phyloP scores from a whole-genome alignment of 1,140 invertebrate species.

The Aphelinus atriplicis region DNA sequence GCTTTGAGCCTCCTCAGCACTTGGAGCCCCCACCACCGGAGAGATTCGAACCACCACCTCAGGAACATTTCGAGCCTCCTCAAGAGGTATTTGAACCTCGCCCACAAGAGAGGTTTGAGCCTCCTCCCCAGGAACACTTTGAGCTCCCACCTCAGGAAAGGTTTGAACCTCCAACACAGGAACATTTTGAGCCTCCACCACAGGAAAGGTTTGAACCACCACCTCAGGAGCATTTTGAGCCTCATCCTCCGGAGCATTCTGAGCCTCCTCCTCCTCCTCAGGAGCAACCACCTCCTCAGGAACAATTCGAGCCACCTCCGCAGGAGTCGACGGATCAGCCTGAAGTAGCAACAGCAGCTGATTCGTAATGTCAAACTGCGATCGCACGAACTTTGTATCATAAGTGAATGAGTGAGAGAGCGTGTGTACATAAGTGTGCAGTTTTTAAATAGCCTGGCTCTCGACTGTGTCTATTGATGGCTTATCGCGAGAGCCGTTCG shows the following conservation, averaged over 20 bases:
- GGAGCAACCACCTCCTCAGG: conserved; percentile 9
- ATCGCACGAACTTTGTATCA: conserved; percentile 31
- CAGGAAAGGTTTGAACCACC: conserved; percentile 1
- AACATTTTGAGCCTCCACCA: background rate
- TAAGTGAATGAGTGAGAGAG: conserved; percentile 17
- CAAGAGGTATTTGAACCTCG: conserved; percentile 2
- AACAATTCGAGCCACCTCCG: conserved; percentile 7
- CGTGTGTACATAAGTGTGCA: conserved; percentile 33
- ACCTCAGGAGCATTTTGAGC: conserved; percentile 1
- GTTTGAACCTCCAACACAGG: background rate
- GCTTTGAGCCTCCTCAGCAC: background rate
- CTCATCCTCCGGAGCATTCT: background rate
- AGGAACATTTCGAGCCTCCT: conserved; percentile 9
- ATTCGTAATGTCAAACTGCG: conserved; percentile 35
- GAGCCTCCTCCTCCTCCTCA: conserved; percentile 6
- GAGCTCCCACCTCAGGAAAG: background rate
- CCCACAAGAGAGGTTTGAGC: conserved; percentile 7
- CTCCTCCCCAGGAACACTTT: background rate
- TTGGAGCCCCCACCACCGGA: background rate
- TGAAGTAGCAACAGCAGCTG: background rate
- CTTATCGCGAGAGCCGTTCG: conserved; percentile 9
- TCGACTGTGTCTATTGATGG: conserved; percentile 22
- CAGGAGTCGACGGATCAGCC: background rate
- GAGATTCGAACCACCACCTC: conserved; percentile 1
- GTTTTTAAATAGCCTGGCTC: too few species aligned